Evolutionary conservation across 2,888 invertebrate species (phyloP), one percentile per base, ranked within the genome.

Genomic region (Gordius sp.): DNA sequence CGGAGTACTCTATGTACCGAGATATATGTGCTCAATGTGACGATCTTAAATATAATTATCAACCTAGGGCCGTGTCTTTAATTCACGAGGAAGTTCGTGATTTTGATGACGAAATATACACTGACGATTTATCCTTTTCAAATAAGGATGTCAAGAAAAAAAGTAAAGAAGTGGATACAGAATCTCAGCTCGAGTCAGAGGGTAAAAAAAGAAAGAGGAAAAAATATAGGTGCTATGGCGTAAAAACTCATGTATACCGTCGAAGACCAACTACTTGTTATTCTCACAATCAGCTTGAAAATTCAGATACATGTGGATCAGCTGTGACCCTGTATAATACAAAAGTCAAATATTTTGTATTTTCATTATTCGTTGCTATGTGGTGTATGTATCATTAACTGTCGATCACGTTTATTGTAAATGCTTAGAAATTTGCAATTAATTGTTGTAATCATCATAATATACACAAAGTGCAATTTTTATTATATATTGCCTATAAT

Each of bases 221-320:
- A 8, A 33, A 33, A 33, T 18, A 47, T 20, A 54, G 27, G 23
- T 54, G 55, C 28, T 27, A 25, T 27, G 28, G 28, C 25, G 27
- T 54, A 13, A 25, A 28, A 16, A 27, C 27, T 24, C 55, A 54
- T 23, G 55, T 20, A 16, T 54, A 54, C 27, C 25, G 55, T 2
- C 26, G 28, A 4, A 4, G 55, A 4, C 55, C 55, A 4, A 27
- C 55, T 2, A 54, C 55, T 20, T 54, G 55, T 54, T 54, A 54
- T 28, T 54, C 55, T 8, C 55, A 54, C 20, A 25, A 54, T 20
- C 4, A 8, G 2, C 16, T 27, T 8, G 55, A 54, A 28, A 28
- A 54, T 26, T 8, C 4, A 2, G 55, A 8, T 20, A 16, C 20
- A 2, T 54, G 55, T 20, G 55, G 55, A 13, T 27, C 26, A 25